Evolutionary conservation across 2,797 vertebrate genomes (phyloP), one percentile per base, ranked within the genome.

Genomic region (Cryptoblepharus egeriae): DNA sequence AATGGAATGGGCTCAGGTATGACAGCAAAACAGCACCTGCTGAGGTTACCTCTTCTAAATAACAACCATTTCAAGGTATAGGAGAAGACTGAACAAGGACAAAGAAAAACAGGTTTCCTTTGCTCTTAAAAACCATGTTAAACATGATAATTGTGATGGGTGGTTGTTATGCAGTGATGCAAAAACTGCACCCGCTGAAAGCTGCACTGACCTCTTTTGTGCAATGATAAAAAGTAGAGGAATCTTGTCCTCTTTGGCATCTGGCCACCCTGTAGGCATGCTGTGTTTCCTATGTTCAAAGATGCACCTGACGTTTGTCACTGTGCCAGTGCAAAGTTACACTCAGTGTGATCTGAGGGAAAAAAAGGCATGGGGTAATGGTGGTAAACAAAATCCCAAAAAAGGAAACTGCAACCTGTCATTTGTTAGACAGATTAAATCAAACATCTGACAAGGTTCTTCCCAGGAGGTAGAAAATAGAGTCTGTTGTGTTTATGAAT

Each of bases 351-450:
- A 45, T 81, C 81, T 0, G 0, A 87, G 60, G 32, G n/a, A n/a
- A 37, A 63, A 76, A 80, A 89, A n/a, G 8, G 67, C 35, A 32
- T 80, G 67, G 86, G 72, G 80, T 8, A 78, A 26, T 20, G 67
- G 86, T 73, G 80, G 11, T 16, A 82, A 35, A 26, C 49, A 70
- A 63, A 60, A 35, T 42, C 13, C 45, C 5, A 71, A 32, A 30
- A 5, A 28, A 16, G 32, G 18, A 82, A 84, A 85, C 57, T 4
- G 45, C 2, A 73, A 5, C 68, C 20, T 88, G 57, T 32, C 78
- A 82, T 85, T 88, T 78, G 32, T 82, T 87, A 81, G 52, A 83
- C 30, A 86, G 69, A 80, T 88, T 88, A 88, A 52, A 26, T 81
- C 82, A 89, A 69, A 70, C 32, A 22, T 80, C 73, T 87, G 69